phyloP scores from a whole-genome alignment of 2,888 invertebrate genomes.

The Bombylius discolor region DNA sequence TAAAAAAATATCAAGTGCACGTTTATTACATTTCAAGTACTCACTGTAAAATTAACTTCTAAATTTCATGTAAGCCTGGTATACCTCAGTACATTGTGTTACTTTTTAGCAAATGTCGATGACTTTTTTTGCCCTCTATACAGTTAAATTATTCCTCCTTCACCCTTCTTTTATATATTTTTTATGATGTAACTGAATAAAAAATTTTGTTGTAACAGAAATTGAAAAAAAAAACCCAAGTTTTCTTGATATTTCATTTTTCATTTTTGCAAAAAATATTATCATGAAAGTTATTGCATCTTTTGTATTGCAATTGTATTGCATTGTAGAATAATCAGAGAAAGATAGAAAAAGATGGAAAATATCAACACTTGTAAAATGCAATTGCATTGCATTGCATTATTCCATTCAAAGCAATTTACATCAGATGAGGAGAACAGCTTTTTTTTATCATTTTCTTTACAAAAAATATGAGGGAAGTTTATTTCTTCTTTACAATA shows the following conservation, averaged over 20 bases:
- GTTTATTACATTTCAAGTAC: slow-evolving; percentile 17
- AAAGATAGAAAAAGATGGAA: not conserved
- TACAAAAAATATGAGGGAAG: too few species aligned
- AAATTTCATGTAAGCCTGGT: slow-evolving; percentile 31
- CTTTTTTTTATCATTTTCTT: too few species aligned
- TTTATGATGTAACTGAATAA: too few species aligned
- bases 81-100: slow-evolving; percentile 35
- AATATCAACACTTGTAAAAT: not conserved
- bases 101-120: slow-evolving; percentile 13
- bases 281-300: too few species aligned
- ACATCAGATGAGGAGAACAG: not conserved
- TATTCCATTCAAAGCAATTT: not conserved
- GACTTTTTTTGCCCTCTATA: slow-evolving; percentile 6
- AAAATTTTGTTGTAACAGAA: too few species aligned
- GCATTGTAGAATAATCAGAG: too few species aligned
- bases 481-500: not conserved
- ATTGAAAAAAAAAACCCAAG: too few species aligned
- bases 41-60: slow-evolving; percentile 31
- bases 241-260: too few species aligned
- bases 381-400: slow-evolving; percentile 4
- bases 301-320: too few species aligned
- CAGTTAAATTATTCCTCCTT: too few species aligned
- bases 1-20: not conserved
- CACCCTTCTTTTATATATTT: too few species aligned
- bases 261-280: too few species aligned